Base-by-base conservation (phyloP, 2,797 vertebrate species). In the Eulemur coronatus region DNA sequence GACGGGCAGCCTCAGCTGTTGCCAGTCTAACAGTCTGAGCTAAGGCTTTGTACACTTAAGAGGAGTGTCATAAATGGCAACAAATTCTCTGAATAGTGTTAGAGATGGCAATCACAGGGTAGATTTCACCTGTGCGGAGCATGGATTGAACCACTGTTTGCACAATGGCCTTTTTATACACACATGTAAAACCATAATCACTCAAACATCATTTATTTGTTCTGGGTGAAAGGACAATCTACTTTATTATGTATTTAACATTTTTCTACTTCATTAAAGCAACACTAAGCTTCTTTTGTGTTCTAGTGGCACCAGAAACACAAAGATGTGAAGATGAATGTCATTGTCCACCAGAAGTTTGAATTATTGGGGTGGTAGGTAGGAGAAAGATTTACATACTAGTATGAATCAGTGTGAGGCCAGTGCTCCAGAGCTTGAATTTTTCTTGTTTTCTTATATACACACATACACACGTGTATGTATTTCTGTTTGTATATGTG, bases 241-340 rank as follows among this genome's bases (percentile, higher is more conserved):
- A 41, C n/a, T 96, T 94, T 76, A 61, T 67, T 48, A 82, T 18
- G 43, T 46, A 86, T 33, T 88, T 91, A 91, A 75, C 57, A 80
- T 82, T 95, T 81, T 70, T 35, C 69, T 89, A 48, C n/a, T 91
- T 91, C 63, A 89, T 1, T 75, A 41, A 92, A 91, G 61, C 70
- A 92, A 93, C 26, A 75, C 35, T 80, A 89, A 80, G 52, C 48
- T 92, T 65, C 41, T 91, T 90, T 72, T 61, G 61, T 80, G 65
- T 94, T 63, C 57, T 92, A 33, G 41, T 91, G 89, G 85, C 18
- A 79, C 22, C 48, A 35, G 78, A 70, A 94, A 92, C 61, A 65
- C 22, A 79, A 92, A 72, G 24, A 80, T 63, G 67, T 8, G 18
- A 91, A 67, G 67, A 87, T 61, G 30, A 94, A 76, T n/a, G 55